phyloP scores from a whole-genome alignment of 2,797 vertebrate species.

The Clarias laeviceps region DNA sequence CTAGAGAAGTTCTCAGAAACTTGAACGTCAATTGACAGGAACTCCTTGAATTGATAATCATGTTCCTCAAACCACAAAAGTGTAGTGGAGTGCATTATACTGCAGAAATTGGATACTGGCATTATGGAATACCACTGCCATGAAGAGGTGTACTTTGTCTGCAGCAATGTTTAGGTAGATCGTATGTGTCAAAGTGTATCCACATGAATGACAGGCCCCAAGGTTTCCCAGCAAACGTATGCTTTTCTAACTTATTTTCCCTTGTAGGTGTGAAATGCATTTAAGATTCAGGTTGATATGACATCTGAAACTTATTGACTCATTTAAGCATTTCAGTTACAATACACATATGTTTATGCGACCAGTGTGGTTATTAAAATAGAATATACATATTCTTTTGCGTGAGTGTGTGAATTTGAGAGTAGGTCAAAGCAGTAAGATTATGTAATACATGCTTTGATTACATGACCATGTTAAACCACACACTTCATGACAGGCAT shows the following conservation, averaged over 20 bases:
- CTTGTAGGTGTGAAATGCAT: constrained; percentile 43
- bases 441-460: neutral
- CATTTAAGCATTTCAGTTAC: constrained; percentile 25
- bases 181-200: no score
- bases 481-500: neutral
- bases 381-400: neutral
- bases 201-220: no score
- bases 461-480: neutral
- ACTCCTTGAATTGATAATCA: no score
- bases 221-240: constrained; percentile 4
- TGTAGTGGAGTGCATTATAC: no score
- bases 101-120: no score
- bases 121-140: no score
- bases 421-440: constrained; percentile 2
- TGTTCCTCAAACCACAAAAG: no score
- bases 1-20: no score
- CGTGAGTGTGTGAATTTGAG: constrained; percentile 28
- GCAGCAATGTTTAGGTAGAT: no score
- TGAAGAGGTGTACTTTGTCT: no score
- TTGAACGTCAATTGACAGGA: no score
- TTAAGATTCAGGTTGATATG: constrained; percentile 40
- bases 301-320: constrained; percentile 12
- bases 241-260: constrained; percentile 50
- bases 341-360: neutral
- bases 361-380: neutral